These are phyloP conservation scores for Drosophila austrosaltans DNA, from an alignment of 2,888 invertebrate species.

Conservation along the genomic window DNA sequence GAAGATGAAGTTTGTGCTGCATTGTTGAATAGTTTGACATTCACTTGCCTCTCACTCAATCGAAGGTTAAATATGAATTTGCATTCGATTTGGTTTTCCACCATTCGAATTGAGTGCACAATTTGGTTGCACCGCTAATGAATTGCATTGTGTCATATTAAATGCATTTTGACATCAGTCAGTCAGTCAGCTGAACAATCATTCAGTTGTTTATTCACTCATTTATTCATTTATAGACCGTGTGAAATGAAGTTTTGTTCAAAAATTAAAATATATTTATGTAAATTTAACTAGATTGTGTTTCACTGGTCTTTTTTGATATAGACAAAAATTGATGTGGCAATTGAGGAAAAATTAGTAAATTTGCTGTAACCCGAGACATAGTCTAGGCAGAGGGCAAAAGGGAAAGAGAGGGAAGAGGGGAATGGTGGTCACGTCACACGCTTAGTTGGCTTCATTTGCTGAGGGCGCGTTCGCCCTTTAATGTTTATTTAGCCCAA, in stretches of 20 bases:
- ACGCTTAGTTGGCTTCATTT: constrained; percentile 75
- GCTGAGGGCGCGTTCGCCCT: constrained; percentile 37
- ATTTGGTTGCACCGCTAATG: constrained; percentile 58
- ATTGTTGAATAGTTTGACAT: constrained; percentile 21
- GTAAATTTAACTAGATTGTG: constrained; percentile 58
- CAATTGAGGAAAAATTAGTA: constrained; percentile 65
- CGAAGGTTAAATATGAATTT: constrained; percentile 30
- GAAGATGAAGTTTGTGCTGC: constrained; percentile 6
- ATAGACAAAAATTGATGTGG: constrained; percentile 48
- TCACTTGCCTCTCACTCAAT: constrained; percentile 29
- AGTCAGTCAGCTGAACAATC: constrained; percentile 12
- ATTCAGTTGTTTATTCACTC: constrained; percentile 20
- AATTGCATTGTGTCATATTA: constrained; percentile 71
- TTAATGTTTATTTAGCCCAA: constrained; percentile 67
- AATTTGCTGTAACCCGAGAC: constrained; percentile 62
- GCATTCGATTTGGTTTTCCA: constrained; percentile 26
- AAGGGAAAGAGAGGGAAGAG: neutral
- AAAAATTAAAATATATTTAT: constrained; percentile 46
- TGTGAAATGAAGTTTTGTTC: constrained; percentile 50
- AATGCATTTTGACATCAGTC: constrained; percentile 57
- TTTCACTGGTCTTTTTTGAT: constrained; percentile 16
- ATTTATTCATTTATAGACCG: constrained; percentile 40
- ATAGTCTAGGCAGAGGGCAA: constrained; percentile 2
- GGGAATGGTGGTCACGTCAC: constrained; percentile 56
- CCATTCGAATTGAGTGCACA: constrained; percentile 33